phyloP scores from a whole-genome alignment of 1,140 invertebrate species.

The Callitettix versicolor region DNA sequence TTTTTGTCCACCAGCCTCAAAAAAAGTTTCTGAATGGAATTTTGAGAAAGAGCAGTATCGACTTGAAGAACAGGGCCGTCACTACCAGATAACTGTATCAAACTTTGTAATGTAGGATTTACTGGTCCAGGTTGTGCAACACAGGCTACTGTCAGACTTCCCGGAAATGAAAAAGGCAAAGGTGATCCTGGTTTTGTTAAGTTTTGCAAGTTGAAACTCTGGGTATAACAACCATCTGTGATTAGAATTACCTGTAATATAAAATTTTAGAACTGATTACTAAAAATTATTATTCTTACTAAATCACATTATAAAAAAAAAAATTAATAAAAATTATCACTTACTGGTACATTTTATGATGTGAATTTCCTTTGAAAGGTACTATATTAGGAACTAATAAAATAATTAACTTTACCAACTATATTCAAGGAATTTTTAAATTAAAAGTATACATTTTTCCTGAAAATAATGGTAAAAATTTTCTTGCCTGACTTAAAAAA shows the following conservation, averaged over 20 bases:
- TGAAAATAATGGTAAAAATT: too few species aligned
- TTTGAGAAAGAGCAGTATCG: conserved; percentile 42
- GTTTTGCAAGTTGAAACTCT: conserved; percentile 8
- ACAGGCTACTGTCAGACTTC: conserved; percentile 59
- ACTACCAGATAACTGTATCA: conserved; percentile 40
- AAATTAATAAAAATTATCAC: too few species aligned
- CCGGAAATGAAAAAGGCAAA: conserved; percentile 69
- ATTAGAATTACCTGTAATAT: conserved; percentile 50
- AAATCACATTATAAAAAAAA: too few species aligned
- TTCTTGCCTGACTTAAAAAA: too few species aligned
- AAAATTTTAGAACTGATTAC: too few species aligned
- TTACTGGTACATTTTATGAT: too few species aligned
- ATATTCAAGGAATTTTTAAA: too few species aligned
- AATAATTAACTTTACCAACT: too few species aligned
- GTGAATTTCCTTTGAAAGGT: too few species aligned
- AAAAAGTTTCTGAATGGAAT: conserved; percentile 55
- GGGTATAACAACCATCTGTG: conserved; percentile 57
- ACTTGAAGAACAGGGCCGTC: conserved; percentile 53
- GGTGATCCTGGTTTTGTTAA: conserved; percentile 44
- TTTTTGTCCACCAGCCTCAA: conserved; percentile 62
- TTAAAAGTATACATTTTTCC: too few species aligned
- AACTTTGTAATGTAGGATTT: neutral
- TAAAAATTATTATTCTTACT: too few species aligned
- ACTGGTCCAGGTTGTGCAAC: conserved; percentile 4
- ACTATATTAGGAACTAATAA: too few species aligned